phyloP scores from a whole-genome alignment of 92 coral and sea anemone genomes.

The Heteractis magnifica region DNA sequence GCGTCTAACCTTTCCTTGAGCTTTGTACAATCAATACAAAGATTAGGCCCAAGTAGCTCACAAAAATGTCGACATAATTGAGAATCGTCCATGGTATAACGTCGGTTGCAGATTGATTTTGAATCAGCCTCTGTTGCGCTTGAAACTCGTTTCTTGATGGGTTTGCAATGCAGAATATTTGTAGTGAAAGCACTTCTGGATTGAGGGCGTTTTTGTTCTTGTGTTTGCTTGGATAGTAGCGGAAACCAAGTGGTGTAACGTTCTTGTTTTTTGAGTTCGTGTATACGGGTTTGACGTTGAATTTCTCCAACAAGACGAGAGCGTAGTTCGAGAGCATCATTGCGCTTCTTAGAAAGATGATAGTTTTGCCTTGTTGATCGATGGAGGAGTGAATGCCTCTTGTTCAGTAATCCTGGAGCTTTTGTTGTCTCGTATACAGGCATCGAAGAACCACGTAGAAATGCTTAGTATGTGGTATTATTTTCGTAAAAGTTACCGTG shows the following conservation, averaged over 20 bases:
- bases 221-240: constrained; percentile 5
- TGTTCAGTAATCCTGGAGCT: constrained; percentile 6
- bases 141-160: constrained; percentile 52
- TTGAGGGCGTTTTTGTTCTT: neutral
- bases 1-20: constrained; percentile 46
- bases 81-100: constrained; percentile 22
- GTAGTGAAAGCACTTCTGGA: neutral
- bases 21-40: constrained; percentile 71
- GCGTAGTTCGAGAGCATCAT: neutral
- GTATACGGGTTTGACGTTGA: constrained; percentile 28
- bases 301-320: constrained; percentile 12
- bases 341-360: constrained; percentile 13
- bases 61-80: constrained; percentile 63
- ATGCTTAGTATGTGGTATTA: neutral
- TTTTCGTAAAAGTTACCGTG: neutral
- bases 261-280: constrained; percentile 4
- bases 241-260: constrained; percentile 6
- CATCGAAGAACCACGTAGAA: neutral
- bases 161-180: constrained; percentile 30
- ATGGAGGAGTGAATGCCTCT: constrained; percentile 10
- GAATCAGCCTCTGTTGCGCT: constrained; percentile 44
- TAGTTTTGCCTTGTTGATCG: constrained; percentile 6
- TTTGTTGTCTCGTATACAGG: constrained; percentile 25
- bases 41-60: constrained; percentile 75
- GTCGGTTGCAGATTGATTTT: constrained; percentile 49